Conservation (phyloP, 2,113 vertebrate species). For the Pelobates fuscus region DNA sequence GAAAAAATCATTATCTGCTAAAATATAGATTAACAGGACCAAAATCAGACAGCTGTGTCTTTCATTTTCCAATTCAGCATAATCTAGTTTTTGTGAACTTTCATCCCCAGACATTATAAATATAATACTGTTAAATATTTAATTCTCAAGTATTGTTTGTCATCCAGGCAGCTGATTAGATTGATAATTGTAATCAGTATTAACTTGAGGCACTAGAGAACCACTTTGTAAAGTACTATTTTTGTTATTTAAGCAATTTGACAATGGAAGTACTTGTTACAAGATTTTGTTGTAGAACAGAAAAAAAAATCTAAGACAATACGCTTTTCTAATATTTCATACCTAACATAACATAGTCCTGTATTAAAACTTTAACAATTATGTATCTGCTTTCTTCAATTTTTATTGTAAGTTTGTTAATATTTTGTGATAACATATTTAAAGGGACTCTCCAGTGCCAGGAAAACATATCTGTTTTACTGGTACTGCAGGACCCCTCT, state of each 20-base stretch:
- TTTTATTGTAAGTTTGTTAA: no score
- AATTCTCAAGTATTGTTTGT: background rate
- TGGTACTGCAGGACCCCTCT: no score
- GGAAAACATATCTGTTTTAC: no score
- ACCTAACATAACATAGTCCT: no score
- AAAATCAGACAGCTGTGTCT: background rate
- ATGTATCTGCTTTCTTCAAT: no score
- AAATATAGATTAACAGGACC: background rate
- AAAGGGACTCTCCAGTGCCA: no score
- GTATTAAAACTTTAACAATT: no score
- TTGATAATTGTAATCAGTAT: background rate
- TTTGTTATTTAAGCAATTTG: background rate
- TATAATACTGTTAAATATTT: slow-evolving; percentile 8
- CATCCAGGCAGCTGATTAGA: background rate
- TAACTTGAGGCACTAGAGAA: background rate
- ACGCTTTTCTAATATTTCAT: no score
- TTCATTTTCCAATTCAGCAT: slow-evolving; percentile 24
- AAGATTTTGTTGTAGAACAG: no score
- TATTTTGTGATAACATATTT: no score
- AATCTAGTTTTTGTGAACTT: background rate
- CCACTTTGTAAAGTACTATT: background rate
- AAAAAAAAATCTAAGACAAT: no score
- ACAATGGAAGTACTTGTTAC: no score
- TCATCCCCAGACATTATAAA: background rate
- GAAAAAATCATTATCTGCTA: slow-evolving; percentile 23